Evolutionary conservation across 2,888 invertebrate species (phyloP).

Genomic region (Tuberolachnus salignus): DNA sequence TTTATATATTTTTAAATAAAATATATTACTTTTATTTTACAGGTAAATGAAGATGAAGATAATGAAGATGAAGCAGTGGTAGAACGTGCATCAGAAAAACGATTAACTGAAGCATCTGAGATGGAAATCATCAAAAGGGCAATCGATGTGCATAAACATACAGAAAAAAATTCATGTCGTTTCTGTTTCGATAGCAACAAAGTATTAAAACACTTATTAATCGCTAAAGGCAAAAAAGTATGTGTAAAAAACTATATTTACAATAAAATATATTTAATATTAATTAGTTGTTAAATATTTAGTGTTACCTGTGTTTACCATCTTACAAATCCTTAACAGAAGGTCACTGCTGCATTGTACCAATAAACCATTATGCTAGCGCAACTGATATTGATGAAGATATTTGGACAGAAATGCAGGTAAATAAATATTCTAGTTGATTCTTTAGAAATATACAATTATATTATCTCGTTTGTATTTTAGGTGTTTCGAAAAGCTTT

Average conservation of each 20-base stretch:
- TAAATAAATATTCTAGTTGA: slow-evolving; percentile 62
- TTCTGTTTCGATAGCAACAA: slow-evolving; percentile 81
- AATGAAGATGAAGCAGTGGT: slow-evolving; percentile 87
- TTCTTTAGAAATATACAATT: background rate
- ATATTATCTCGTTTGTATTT: slow-evolving; percentile 60
- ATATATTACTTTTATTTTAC: background rate
- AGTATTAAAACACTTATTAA: slow-evolving; percentile 83
- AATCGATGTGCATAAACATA: slow-evolving; percentile 74
- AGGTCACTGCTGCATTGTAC: slow-evolving; percentile 86
- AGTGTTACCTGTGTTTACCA: slow-evolving; percentile 82
- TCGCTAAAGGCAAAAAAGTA: slow-evolving; percentile 79
- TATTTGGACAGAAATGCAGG: slow-evolving; percentile 86
- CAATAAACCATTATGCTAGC: slow-evolving; percentile 80
- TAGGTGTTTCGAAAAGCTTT: slow-evolving; percentile 79
- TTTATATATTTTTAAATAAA: background rate
- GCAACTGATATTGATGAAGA: slow-evolving; percentile 90
- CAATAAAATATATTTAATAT: background rate
- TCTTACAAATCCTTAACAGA: slow-evolving; percentile 77
- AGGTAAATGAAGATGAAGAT: slow-evolving; percentile 62
- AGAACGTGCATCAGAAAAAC: slow-evolving; percentile 74
- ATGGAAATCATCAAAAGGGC: slow-evolving; percentile 71
- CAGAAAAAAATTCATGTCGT: slow-evolving; percentile 75
- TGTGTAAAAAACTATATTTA: slow-evolving; percentile 6
- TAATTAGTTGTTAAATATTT: slow-evolving; percentile 31
- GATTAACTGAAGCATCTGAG: slow-evolving; percentile 69